phyloP scores from a whole-genome alignment of 2,797 vertebrate genomes.

The Pangasius macronema region DNA sequence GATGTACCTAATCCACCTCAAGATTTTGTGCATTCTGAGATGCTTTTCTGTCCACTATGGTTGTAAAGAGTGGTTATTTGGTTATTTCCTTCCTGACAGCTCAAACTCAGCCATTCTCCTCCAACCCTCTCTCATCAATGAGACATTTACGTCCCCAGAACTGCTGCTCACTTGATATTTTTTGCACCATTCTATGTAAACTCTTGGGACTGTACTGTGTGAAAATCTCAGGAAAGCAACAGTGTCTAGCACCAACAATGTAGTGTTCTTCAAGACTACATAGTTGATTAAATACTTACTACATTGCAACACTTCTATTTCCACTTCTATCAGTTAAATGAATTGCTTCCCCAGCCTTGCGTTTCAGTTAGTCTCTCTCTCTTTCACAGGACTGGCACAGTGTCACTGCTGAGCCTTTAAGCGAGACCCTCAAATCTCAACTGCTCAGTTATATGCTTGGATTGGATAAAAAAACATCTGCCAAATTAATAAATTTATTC shows the following conservation, averaged over 20 bases:
- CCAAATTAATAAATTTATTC: constrained; percentile 26
- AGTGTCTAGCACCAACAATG: background rate
- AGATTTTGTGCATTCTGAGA: background rate
- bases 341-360: background rate
- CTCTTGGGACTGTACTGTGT: background rate
- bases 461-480: background rate
- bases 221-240: background rate
- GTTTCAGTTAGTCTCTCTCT: too few species aligned
- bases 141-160: background rate
- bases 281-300: background rate
- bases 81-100: background rate
- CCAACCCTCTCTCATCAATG: background rate
- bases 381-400: background rate
- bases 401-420: background rate
- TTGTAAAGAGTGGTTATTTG: background rate
- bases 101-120: background rate
- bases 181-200: background rate
- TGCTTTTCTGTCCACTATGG: background rate
- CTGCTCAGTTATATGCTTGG: background rate
- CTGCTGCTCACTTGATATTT: background rate
- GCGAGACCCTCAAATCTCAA: background rate
- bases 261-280: background rate
- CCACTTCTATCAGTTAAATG: too few species aligned
- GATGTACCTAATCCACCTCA: background rate
- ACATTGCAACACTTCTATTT: background rate